Conservation (phyloP, 2,113 vertebrate genomes). For the Campylorhamphus procurvoides region DNA sequence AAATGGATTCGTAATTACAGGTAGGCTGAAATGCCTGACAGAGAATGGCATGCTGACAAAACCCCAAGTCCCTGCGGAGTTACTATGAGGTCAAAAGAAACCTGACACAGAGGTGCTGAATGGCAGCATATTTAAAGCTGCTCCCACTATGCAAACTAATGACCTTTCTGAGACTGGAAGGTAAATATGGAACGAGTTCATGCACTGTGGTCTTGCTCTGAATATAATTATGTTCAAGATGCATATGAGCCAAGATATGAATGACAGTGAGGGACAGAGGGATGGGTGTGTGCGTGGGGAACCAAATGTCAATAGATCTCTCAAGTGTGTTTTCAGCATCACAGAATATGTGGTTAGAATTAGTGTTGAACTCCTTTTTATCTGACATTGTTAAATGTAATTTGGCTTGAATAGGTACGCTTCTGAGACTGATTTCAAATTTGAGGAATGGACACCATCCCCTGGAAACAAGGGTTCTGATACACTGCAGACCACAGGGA, state of each 20-base stretch:
- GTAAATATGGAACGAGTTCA: background rate
- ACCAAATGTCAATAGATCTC: background rate
- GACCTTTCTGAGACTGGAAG: background rate
- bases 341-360: background rate
- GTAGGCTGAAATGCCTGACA: background rate
- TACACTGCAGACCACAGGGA: background rate
- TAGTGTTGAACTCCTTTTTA: background rate
- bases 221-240: background rate
- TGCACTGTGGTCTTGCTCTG: background rate
- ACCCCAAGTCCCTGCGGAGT: background rate
- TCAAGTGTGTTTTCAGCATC: background rate
- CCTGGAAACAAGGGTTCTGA: background rate
- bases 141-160: background rate
- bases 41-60: background rate
- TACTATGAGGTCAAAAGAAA: background rate
- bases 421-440: background rate
- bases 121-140: background rate
- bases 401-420: background rate
- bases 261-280: background rate
- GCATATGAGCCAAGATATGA: background rate
- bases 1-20: constrained; percentile 39
- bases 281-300: background rate
- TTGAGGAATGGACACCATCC: background rate
- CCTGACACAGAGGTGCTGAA: background rate
- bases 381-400: background rate